phyloP scores from a whole-genome alignment of 23 tunicate species.

The Clavelina lepadiformis region DNA sequence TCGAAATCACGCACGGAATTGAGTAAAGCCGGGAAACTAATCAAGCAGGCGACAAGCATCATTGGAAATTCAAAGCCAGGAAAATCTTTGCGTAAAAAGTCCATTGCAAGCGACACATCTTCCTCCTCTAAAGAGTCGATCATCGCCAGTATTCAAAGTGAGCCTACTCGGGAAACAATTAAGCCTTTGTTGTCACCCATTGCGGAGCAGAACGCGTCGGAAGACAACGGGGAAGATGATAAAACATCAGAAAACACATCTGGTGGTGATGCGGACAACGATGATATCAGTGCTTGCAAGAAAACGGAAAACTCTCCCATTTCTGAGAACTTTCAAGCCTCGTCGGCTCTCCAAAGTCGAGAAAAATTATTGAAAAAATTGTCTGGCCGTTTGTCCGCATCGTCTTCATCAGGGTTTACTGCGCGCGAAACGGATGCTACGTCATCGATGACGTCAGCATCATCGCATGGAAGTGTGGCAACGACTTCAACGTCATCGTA shows the following conservation, averaged over 20 bases:
- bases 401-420: slow-evolving; percentile 11
- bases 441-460: background rate
- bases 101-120: background rate
- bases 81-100: background rate
- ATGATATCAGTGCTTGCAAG: too few relatives aligned
- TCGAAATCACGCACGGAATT: background rate
- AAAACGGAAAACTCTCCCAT: too few relatives aligned
- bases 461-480: slow-evolving; percentile 1
- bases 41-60: too few relatives aligned
- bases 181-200: slow-evolving; percentile 12
- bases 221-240: background rate
- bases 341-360: background rate
- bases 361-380: background rate
- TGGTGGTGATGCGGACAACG: too few relatives aligned
- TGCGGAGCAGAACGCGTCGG: slow-evolving; percentile 4
- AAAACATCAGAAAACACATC: background rate
- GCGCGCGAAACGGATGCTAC: background rate
- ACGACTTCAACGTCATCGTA: slow-evolving; percentile 3
- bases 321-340: slow-evolving; percentile 12
- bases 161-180: background rate
- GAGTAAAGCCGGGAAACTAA: background rate
- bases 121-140: background rate
- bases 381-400: background rate
- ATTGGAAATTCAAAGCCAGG: too few relatives aligned
- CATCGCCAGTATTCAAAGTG: too few relatives aligned